phyloP scores from a whole-genome alignment of 1,140 invertebrate genomes.

The Pseudobourletiella spinata region DNA sequence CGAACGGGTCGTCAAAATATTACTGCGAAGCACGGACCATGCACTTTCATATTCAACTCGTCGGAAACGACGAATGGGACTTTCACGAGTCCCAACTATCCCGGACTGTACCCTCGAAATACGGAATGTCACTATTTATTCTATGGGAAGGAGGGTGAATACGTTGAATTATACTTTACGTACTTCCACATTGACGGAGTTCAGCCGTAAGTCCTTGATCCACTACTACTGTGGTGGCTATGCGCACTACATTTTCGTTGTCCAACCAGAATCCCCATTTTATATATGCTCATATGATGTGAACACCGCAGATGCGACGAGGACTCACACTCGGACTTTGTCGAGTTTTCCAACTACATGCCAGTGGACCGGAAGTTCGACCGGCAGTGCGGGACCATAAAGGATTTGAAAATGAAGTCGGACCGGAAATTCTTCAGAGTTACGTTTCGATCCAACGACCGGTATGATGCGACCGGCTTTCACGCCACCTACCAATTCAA shows the following conservation, averaged over 20 bases:
- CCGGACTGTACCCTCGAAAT: slow-evolving; percentile 80
- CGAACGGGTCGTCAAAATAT: slow-evolving; percentile 60
- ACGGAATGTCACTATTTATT: slow-evolving; percentile 93
- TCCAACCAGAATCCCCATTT: too few relatives aligned
- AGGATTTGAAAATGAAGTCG: slow-evolving; percentile 42
- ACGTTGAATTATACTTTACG: slow-evolving; percentile 74
- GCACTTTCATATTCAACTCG: slow-evolving; percentile 72
- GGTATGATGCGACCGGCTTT: slow-evolving; percentile 53
- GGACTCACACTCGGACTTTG: slow-evolving; percentile 47
- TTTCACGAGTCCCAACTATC: slow-evolving; percentile 76
- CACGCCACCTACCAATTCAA: slow-evolving; percentile 65
- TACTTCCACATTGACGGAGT: slow-evolving; percentile 89
- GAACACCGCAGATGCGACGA: slow-evolving; percentile 44
- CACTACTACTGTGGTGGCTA: too few relatives aligned
- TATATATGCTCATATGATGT: too few relatives aligned
- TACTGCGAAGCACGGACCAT: slow-evolving; percentile 52
- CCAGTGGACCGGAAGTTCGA: slow-evolving; percentile 43
- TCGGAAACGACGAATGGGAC: slow-evolving; percentile 66
- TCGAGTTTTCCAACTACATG: slow-evolving; percentile 50
- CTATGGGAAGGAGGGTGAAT: slow-evolving; percentile 67
- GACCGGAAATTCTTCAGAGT: slow-evolving; percentile 52
- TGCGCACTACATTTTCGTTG: background rate
- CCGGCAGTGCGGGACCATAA: slow-evolving; percentile 45
- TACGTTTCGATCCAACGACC: slow-evolving; percentile 51
- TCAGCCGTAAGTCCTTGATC: slow-evolving; percentile 76